These are phyloP conservation scores for Phoenicopterus ruber DNA, from an alignment of 2,113 vertebrate genomes.

Conservation along the genomic window DNA sequence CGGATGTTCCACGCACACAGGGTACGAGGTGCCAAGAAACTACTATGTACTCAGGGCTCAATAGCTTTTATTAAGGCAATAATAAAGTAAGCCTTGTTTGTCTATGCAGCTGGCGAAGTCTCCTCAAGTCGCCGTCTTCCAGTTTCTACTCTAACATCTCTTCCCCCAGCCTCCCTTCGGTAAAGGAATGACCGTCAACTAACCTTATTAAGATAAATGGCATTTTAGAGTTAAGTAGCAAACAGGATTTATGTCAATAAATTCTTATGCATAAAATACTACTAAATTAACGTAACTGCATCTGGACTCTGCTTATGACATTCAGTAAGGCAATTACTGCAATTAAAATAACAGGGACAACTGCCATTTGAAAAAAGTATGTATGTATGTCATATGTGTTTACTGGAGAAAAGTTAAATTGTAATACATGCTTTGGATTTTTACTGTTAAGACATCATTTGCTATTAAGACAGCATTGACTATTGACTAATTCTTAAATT, in stretches of 20 bases:
- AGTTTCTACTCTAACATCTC: constrained; percentile 64
- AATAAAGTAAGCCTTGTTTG: constrained; percentile 80
- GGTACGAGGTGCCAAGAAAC: constrained; percentile 62
- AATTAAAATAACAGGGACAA: neutral
- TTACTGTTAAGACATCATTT: neutral
- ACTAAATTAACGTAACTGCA: neutral
- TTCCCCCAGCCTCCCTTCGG: constrained; percentile 25
- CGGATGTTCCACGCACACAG: constrained; percentile 58
- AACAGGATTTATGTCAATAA: neutral
- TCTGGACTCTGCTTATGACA: neutral
- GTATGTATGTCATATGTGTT: neutral
- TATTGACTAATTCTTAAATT: neutral
- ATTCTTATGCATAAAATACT: neutral
- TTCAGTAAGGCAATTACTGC: neutral
- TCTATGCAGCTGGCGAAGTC: constrained; percentile 75
- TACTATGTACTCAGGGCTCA: constrained; percentile 73
- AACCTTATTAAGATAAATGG: constrained; percentile 33
- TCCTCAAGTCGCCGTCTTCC: constrained; percentile 64
- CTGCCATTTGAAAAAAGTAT: neutral
- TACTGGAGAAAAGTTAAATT: neutral
- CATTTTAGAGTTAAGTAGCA: neutral
- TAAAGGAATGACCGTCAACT: neutral
- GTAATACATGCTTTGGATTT: neutral
- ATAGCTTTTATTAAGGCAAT: constrained; percentile 79
- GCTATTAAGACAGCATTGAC: neutral